Base-by-base conservation (phyloP, 2,113 vertebrate genomes). In the Spheniscus mendiculus region DNA sequence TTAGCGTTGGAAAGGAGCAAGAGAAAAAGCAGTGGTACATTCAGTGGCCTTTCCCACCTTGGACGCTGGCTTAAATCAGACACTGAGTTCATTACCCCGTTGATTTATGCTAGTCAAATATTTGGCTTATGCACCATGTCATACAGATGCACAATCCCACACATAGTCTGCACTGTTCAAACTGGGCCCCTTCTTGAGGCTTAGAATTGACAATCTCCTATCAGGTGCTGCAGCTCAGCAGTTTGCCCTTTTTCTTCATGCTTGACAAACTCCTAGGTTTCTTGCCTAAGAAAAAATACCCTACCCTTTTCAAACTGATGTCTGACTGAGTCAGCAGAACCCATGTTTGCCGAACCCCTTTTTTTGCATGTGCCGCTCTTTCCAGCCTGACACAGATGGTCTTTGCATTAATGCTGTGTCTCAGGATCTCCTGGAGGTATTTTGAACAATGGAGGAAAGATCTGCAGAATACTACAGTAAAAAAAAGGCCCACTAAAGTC, bases 1-100 rank as follows among this genome's bases (percentile, higher is more conserved):
- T 91, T 94, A 95, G 21, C 58, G 42, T 61, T 91, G 83, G 91
- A 95, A 89, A 93, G 53, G 42, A 88, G 65, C 52, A 85, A 85
- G 80, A 94, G 69, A 90, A 89, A 89, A 95, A 89, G 8, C 18
- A 17, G 45, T 47, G 70, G 34, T 87, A 67, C 20, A 38, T 87
- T 69, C 81, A 85, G 78, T 69, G 89, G 65, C 81, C 89, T 91
- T 92, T 92, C 34, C 72, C 3, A n/a, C 86, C 65, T 96, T 82
- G 56, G 72, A 67, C 8, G 2, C 21, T 47, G 45, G 18, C 34
- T 66, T 63, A 56, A 83, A 56, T 76, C 65, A 79, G 65, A 40
- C 53, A 40, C n/a, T 36, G 77, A 96, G 93, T 89, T 94, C 81
- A 89, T 87, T 85, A 82, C 44, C 83, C 59, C 2, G 0, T 15